These are phyloP conservation scores for Acrocephalus arundinaceus DNA, from an alignment of 2,113 vertebrate genomes.

Conservation along the genomic window DNA sequence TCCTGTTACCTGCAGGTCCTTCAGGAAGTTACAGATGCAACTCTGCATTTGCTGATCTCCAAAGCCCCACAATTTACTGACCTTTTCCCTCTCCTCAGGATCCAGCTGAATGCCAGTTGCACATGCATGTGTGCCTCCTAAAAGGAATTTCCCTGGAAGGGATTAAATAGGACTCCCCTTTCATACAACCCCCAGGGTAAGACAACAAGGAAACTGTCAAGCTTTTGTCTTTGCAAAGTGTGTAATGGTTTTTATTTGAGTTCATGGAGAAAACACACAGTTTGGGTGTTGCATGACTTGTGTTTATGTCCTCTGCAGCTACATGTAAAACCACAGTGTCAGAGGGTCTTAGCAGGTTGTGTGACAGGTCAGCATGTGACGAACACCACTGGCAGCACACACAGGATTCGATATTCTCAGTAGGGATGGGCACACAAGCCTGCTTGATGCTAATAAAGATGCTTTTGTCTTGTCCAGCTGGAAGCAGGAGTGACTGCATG, in stretches of 20 bases:
- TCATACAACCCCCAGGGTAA: not conserved
- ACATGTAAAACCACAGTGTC: not conserved
- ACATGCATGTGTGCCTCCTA: not conserved
- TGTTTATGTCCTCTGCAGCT: not conserved
- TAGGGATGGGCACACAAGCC: not conserved
- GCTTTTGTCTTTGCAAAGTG: not conserved
- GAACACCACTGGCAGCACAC: not conserved
- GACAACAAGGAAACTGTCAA: not conserved
- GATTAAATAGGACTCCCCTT: not conserved
- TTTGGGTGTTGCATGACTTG: not conserved
- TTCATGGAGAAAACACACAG: not conserved
- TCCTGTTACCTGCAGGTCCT: not conserved
- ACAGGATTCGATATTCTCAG: not conserved
- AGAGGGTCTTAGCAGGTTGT: not conserved
- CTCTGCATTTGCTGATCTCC: not conserved
- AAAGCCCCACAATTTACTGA: not conserved
- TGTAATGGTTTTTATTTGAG: not conserved
- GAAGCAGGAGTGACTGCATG: not conserved
- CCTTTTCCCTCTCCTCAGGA: not conserved
- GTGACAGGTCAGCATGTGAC: slow-evolving; percentile 29
- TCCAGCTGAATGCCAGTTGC: not conserved
- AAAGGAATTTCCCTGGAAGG: not conserved
- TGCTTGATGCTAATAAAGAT: slow-evolving; percentile 7
- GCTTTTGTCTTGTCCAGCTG: slow-evolving; percentile 35
- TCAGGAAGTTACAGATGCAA: not conserved